Conservation (phyloP, 1,140 invertebrate species). For the Melipona quadrifasciata region DNA sequence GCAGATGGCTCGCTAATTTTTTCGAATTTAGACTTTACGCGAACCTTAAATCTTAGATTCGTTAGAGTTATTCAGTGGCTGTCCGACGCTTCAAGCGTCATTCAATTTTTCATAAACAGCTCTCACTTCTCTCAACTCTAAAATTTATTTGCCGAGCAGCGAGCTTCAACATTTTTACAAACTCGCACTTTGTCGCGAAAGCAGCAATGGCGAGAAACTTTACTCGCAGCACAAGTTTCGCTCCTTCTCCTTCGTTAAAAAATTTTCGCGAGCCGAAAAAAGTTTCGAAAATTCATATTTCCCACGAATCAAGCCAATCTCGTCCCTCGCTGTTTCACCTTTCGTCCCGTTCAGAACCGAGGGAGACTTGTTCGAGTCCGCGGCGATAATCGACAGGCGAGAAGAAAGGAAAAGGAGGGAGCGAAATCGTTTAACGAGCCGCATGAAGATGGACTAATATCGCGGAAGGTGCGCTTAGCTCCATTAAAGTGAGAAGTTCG, state of each 20-base stretch:
- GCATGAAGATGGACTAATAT: background rate
- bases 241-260: too few relatives aligned
- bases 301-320: background rate
- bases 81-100: too few relatives aligned
- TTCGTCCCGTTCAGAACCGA: background rate
- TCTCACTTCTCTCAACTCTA: background rate
- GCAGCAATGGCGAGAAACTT: too few relatives aligned
- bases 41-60: background rate
- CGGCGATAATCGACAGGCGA: background rate
- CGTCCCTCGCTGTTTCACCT: too few relatives aligned
- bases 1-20: too few relatives aligned
- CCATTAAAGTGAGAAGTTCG: background rate
- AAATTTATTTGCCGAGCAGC: background rate
- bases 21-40: too few relatives aligned
- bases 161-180: too few relatives aligned
- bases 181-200: too few relatives aligned
- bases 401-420: background rate
- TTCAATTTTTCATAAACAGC: background rate
- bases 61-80: background rate
- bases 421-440: background rate
- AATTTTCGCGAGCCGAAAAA: too few relatives aligned
- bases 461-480: background rate
- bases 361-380: background rate
- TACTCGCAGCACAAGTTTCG: too few relatives aligned
- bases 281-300: background rate